Percentiles rank a stretch among this genome's conserved stretches.
phyloP scores from a whole-genome alignment of 2,113 vertebrate genomes.

The Polypterus bichir region DNA sequence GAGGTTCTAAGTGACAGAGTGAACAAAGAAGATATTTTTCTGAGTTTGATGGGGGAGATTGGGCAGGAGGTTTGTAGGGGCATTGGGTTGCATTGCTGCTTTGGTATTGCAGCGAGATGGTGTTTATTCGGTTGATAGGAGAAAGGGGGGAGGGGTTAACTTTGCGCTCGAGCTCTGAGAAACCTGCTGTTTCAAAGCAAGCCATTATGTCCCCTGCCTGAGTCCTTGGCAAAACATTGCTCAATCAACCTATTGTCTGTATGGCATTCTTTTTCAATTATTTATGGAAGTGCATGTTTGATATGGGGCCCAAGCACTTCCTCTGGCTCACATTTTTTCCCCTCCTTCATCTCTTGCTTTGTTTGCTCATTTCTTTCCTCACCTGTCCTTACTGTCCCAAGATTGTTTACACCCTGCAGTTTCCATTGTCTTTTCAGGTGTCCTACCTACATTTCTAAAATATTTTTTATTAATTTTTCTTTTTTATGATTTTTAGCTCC shows the following conservation, averaged over 20 bases:
- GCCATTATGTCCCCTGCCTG: constrained; percentile 60
- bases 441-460: constrained; percentile 26
- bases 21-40: no score
- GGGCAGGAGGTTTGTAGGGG: no score
- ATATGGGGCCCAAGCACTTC: constrained; percentile 44
- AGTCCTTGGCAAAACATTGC: constrained; percentile 52
- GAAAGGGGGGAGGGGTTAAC: no score
- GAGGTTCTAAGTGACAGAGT: no score
- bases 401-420: background rate
- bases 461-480: no score
- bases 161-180: background rate
- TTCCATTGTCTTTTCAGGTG: constrained; percentile 19
- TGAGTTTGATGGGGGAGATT: no score
- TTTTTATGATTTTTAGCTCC: no score
- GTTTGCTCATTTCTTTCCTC: background rate
- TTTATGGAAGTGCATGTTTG: constrained; percentile 78
- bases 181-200: constrained; percentile 48
- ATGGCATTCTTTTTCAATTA: constrained; percentile 78
- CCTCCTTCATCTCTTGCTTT: background rate
- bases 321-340: constrained; percentile 25
- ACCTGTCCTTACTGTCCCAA: constrained; percentile 1
- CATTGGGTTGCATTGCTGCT: no score
- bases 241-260: constrained; percentile 76
- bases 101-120: no score
- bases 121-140: no score